These are phyloP conservation scores for Rhagonycha fulva DNA, from an alignment of 2,888 invertebrate genomes.

Conservation along the genomic window DNA sequence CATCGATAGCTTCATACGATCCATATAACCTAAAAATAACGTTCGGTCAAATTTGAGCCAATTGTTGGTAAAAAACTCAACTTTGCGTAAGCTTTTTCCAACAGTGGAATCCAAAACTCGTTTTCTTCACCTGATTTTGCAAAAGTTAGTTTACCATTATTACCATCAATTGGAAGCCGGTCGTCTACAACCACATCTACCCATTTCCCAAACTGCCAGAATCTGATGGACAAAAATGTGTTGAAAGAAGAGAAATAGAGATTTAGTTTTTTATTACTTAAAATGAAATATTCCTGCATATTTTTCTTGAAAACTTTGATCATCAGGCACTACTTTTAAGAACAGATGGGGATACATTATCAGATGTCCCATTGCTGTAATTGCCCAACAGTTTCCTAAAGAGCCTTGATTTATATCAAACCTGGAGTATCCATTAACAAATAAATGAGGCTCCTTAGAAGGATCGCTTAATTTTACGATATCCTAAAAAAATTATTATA, in stretches of 20 bases:
- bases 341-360: slow-evolving; percentile 86
- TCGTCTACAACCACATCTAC: slow-evolving; percentile 94
- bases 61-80: slow-evolving; percentile 47
- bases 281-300: slow-evolving; percentile 97
- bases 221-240: slow-evolving; percentile 59
- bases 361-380: slow-evolving; percentile 93
- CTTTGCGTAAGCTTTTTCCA: slow-evolving; percentile 96
- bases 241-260: not conserved
- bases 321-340: slow-evolving; percentile 93
- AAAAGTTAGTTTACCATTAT: slow-evolving; percentile 83
- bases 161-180: slow-evolving; percentile 83
- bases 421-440: slow-evolving; percentile 92
- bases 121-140: slow-evolving; percentile 85
- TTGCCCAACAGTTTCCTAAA: slow-evolving; percentile 94
- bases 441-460: slow-evolving; percentile 55
- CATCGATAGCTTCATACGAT: slow-evolving; percentile 95
- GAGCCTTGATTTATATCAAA: slow-evolving; percentile 99
- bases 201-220: slow-evolving; percentile 95
- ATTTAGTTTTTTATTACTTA: slow-evolving; percentile 59
- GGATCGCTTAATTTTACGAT: slow-evolving; percentile 73
- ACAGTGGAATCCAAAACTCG: slow-evolving; percentile 94
- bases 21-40: slow-evolving; percentile 76
- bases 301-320: slow-evolving; percentile 90
- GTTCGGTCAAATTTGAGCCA: not conserved
- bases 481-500: slow-evolving; percentile 63